phyloP scores from a whole-genome alignment of 1,140 invertebrate genomes.

The Solenopsis invicta region DNA sequence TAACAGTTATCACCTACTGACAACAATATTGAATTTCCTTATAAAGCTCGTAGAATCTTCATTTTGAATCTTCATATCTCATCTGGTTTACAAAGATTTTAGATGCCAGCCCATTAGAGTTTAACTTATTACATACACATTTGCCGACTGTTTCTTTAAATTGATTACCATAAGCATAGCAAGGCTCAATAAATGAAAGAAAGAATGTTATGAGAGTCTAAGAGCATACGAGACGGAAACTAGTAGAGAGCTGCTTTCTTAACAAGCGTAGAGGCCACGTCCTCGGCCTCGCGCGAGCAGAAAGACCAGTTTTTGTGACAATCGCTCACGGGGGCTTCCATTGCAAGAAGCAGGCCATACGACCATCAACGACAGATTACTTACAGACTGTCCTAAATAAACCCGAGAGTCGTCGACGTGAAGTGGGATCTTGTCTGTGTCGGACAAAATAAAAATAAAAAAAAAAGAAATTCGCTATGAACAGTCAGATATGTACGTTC shows the following conservation, averaged over 20 bases:
- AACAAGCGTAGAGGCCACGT: conserved; percentile 74
- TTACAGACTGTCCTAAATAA: conserved; percentile 67
- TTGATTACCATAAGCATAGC: not conserved
- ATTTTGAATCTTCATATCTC: not conserved
- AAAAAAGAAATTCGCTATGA: not conserved
- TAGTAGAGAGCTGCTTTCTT: conserved; percentile 54
- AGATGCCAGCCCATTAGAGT: not conserved
- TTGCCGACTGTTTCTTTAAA: not conserved
- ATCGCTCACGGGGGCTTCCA: conserved; percentile 64
- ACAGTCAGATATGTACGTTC: not conserved
- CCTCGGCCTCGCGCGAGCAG: conserved; percentile 70
- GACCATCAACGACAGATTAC: conserved; percentile 69
- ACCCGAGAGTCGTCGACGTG: conserved; percentile 20
- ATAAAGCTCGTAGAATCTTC: not conserved
- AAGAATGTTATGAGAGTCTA: conserved; percentile 8
- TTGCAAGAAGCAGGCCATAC: conserved; percentile 58
- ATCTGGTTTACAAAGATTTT: not conserved
- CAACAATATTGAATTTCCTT: not conserved
- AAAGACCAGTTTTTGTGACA: conserved; percentile 74
- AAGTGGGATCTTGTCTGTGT: conserved; percentile 24
- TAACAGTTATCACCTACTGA: not conserved
- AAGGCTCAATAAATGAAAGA: not conserved
- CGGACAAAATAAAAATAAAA: conserved; percentile 10
- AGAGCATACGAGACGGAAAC: conserved; percentile 40
- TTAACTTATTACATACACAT: not conserved